Evolutionary conservation across 2,888 invertebrate genomes (phyloP).

Genomic region (Villa cingulata): DNA sequence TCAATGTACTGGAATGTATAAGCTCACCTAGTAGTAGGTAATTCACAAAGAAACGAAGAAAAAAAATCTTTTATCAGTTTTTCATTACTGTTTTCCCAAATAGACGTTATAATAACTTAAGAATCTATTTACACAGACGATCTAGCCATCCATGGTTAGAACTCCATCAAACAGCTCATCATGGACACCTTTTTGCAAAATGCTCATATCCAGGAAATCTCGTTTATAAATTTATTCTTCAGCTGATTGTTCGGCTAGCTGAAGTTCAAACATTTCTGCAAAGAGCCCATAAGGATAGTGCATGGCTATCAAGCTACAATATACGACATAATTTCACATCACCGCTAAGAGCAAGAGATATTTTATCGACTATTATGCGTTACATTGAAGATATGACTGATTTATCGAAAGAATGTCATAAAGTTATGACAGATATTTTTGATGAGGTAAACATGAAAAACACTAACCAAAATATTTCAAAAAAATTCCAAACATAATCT

Average conservation of each 20-base stretch:
- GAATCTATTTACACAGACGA: conserved; percentile 20
- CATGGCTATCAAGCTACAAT: conserved; percentile 61
- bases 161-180: conserved; percentile 44
- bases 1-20: conserved; percentile 43
- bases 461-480: too few relatives aligned
- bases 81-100: too few relatives aligned
- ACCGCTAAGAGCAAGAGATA: conserved; percentile 48
- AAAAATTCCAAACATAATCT: too few relatives aligned
- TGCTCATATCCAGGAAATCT: conserved; percentile 52
- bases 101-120: background rate
- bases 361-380: conserved; percentile 42
- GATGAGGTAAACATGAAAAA: conserved; percentile 40
- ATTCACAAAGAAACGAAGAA: too few relatives aligned
- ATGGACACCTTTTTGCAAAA: conserved; percentile 43
- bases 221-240: conserved; percentile 37
- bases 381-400: conserved; percentile 44
- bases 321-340: conserved; percentile 54
- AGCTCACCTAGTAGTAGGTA: conserved; percentile 31
- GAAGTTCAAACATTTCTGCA: conserved; percentile 32
- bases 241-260: conserved; percentile 31
- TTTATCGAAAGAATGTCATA: conserved; percentile 41
- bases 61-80: too few relatives aligned
- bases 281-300: conserved; percentile 29
- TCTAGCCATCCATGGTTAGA: conserved; percentile 41
- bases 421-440: conserved; percentile 43